Evolutionary conservation across 2,888 invertebrate species (phyloP).

Genomic region (Opisthograptis luteolata): DNA sequence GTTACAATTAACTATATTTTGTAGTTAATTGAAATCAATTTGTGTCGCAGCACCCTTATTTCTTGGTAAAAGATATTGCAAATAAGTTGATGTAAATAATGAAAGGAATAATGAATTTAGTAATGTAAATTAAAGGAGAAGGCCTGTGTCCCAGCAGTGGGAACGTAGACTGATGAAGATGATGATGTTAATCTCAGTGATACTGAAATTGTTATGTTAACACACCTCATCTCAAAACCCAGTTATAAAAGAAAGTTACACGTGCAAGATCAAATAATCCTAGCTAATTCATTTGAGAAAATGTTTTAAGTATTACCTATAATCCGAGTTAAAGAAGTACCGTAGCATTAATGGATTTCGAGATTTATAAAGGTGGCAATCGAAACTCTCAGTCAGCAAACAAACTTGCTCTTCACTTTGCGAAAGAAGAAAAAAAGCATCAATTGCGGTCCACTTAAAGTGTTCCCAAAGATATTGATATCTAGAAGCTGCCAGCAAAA

Average conservation of each 20-base stretch:
- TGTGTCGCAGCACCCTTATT: not conserved
- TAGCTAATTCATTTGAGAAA: not conserved
- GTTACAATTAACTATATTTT: not conserved
- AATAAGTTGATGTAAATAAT: no score
- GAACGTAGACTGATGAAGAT: no score
- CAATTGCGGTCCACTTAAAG: constrained; percentile 72
- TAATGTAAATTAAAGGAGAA: no score
- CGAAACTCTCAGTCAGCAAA: constrained; percentile 18
- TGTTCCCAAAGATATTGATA: constrained; percentile 74
- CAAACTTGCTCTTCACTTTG: constrained; percentile 13
- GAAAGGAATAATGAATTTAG: no score
- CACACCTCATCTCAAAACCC: no score
- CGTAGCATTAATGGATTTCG: constrained; percentile 14
- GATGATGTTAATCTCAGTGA: no score
- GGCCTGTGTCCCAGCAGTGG: no score
- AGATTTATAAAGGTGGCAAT: constrained; percentile 16
- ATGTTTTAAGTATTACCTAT: constrained; percentile 3
- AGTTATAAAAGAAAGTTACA: no score
- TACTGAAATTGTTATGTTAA: no score
- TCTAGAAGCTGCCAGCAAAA: constrained; percentile 77
- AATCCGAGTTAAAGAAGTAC: constrained; percentile 4
- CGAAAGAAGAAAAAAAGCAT: constrained; percentile 33
- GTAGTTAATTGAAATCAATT: constrained; percentile 13
- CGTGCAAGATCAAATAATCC: no score
- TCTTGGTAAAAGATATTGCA: no score